Base-by-base conservation (phyloP, 2,113 vertebrate genomes). In the Etheostoma spectabile region DNA sequence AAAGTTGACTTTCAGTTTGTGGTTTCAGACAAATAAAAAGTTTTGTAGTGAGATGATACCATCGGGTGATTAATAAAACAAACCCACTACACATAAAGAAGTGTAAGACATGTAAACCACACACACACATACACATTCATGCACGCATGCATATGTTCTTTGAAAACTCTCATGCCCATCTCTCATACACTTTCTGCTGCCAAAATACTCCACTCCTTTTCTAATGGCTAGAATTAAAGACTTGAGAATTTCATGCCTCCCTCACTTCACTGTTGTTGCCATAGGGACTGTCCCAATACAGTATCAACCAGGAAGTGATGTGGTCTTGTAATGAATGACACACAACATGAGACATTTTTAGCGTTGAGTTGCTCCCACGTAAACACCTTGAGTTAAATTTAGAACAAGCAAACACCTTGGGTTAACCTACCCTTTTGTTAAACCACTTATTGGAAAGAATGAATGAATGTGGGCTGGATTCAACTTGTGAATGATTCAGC, bases 361-460 rank as follows among this genome's bases (percentile, higher is more conserved):
- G 79, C 19, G 13, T 13, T 6, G 2, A 18, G 14, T 19, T 15
- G 11, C 88, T 83, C 92, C 91, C 88, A 94, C 91, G 70, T 83
- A 88, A 88, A 89, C 66, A 76, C 35, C 71, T 65, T 11, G 13
- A 18, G 82, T 73, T 94, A 93, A 90, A 91, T 90, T 91, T 93
- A 93, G 91, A 88, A 75, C 3, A 2, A 89, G 85, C 86, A 82
- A 74, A 85, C 80, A 85, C 80, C 46, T 59, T 66, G 3, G 65
- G 70, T 76, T 80, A 52, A 8, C 93, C 86, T 62, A 91, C 92
- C 89, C 86, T 46, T 74, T 30, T 80, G 79, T 81, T 52, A 21
- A 84, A 88, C 89, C 84, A 12, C 84, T 77, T 64, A 67, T 84
- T 91, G 92, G 91, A 93, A 93, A 92, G 45, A 85, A 38, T 92